phyloP scores from a whole-genome alignment of 2,888 invertebrate species.

The Sepioteuthis lessoniana region DNA sequence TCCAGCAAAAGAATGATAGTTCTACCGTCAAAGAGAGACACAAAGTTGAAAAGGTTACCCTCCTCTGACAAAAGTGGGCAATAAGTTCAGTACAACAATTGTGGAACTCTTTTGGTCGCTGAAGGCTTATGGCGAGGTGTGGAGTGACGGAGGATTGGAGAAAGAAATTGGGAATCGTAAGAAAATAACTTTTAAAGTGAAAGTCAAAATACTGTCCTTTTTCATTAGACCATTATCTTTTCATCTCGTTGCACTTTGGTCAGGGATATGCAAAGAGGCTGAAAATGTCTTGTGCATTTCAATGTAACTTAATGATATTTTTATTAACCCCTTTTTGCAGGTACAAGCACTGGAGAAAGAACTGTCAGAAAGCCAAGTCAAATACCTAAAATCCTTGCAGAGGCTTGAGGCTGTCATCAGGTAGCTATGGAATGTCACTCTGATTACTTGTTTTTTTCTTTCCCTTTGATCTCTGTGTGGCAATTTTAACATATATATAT shows the following conservation, averaged over 20 bases:
- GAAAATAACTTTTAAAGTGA: too few relatives aligned
- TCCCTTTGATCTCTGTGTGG: neutral
- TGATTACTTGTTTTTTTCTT: neutral
- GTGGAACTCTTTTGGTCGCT: neutral
- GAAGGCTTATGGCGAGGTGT: neutral
- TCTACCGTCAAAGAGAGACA: neutral
- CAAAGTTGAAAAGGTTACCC: neutral
- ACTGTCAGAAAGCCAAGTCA: neutral
- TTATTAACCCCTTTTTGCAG: slow-evolving; percentile 24
- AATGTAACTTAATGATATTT: slow-evolving; percentile 17
- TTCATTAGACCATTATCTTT: neutral
- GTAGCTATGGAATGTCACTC: neutral
- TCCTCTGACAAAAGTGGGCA: neutral
- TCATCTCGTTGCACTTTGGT: neutral
- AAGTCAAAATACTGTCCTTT: neutral
- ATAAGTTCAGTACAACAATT: neutral
- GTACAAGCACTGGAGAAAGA: slow-evolving; percentile 24
- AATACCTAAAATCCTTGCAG: slow-evolving; percentile 42
- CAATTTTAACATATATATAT: neutral
- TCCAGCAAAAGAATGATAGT: neutral
- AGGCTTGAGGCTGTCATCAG: slow-evolving; percentile 42
- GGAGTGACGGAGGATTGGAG: too few relatives aligned
- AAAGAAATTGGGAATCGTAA: too few relatives aligned
- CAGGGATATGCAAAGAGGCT: neutral
- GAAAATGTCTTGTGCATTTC: neutral